phyloP scores from a whole-genome alignment of 2,113 vertebrate species.

The Climacteris rufus region DNA sequence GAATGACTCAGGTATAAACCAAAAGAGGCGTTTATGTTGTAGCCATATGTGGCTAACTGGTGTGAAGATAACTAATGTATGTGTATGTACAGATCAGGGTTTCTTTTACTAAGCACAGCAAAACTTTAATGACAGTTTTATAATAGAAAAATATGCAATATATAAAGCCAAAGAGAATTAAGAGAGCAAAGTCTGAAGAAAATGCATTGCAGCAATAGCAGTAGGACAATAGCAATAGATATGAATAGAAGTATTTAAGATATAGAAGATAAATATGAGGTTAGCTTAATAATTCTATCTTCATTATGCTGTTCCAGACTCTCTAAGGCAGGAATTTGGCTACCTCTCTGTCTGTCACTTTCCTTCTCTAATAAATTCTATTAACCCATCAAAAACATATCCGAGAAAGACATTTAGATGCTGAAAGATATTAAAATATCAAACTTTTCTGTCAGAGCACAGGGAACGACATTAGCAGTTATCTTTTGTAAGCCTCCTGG shows the following conservation, averaged over 20 bases:
- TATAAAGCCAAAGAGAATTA: not conserved
- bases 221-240: not conserved
- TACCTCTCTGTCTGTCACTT: not conserved
- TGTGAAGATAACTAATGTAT: not conserved
- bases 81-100: not conserved
- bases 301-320: not conserved
- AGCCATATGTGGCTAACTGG: not conserved
- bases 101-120: not conserved
- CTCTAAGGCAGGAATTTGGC: not conserved
- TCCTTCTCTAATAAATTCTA: not conserved
- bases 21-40: not conserved
- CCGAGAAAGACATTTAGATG: not conserved
- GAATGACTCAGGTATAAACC: not conserved
- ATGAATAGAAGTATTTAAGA: not conserved
- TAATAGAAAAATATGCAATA: not conserved
- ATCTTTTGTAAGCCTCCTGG: not conserved
- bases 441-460: not conserved
- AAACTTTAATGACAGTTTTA: not conserved
- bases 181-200: not conserved
- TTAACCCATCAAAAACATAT: not conserved
- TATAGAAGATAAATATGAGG: not conserved
- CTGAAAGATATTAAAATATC: not conserved
- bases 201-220: not conserved
- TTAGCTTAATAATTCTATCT: not conserved
- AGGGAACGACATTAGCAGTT: not conserved